phyloP scores from a whole-genome alignment of 2,888 invertebrate species.

The Chrysopilus asiliformis region DNA sequence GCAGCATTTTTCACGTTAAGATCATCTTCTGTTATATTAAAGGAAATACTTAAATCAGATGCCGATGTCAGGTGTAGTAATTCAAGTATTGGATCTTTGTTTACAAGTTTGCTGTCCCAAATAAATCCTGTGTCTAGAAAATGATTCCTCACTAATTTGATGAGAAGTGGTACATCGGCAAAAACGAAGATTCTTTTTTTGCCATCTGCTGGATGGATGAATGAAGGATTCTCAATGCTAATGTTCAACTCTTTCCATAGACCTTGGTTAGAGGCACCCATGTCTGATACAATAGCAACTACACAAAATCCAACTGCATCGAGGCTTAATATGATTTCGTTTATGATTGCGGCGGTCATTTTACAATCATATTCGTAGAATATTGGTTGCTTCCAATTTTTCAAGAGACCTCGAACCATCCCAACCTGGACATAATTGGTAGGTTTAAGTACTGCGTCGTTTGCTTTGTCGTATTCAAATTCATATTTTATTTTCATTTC shows the following conservation, averaged over 20 bases:
- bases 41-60: not conserved
- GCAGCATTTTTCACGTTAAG: not conserved
- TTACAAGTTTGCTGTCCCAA: no score
- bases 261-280: slow-evolving; percentile 2
- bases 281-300: slow-evolving; percentile 10
- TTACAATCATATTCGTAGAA: slow-evolving; percentile 13
- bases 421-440: no score
- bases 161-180: slow-evolving; percentile 5
- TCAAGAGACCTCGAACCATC: slow-evolving; percentile 11
- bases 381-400: slow-evolving; percentile 13
- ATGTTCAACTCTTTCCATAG: not conserved
- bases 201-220: not conserved
- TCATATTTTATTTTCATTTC: no score
- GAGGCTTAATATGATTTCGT: slow-evolving; percentile 6
- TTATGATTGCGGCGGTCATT: slow-evolving; percentile 9
- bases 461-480: no score
- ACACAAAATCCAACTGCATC: slow-evolving; percentile 7
- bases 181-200: slow-evolving; percentile 2
- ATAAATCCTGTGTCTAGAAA: not conserved
- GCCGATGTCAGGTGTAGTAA: not conserved
- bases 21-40: not conserved
- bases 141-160: slow-evolving; percentile 6
- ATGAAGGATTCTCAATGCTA: not conserved
- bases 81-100: not conserved
- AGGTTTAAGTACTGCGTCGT: no score